Evolutionary conservation across 2,888 invertebrate species (phyloP), one percentile per base, ranked within the genome.

Genomic region (Ethmia dodecea): DNA sequence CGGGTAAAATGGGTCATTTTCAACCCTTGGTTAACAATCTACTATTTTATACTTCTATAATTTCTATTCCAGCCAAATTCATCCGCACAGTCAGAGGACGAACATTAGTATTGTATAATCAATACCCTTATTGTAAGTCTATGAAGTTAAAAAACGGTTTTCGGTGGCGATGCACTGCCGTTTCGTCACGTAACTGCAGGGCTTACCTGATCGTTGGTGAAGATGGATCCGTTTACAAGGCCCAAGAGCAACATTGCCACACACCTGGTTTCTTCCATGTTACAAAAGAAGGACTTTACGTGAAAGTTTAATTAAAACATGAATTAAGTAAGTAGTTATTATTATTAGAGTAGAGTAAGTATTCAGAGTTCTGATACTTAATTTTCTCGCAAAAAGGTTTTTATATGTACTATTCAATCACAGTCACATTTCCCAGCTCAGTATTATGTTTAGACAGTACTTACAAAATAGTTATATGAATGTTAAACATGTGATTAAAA

Each of bases 41-140:
- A n/a, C n/a, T n/a, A n/a, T n/a, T n/a, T n/a, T n/a, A n/a, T n/a
- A n/a, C n/a, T n/a, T 5, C 18, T 8, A 18, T 8, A 18, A 18
- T 18, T n/a, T 26, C 10, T 39, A 25, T 20, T 34, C 10, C 14
- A 31, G 51, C 35, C 2, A 16, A 27, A 4, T 47, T 42, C 33
- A 48, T 53, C 13, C 26, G 25, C 20, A 45, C 46, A 13, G 18
- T 20, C 4, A 36, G 28, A 5, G 52, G 52, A 0, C 50, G 43
- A 13, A 35, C 26, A 1, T 28, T 47, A 12, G 43, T 47, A 1
- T 40, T 52, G 41, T 28, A 42, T 15, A 38, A 46, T 11, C 33
- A 36, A 6, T 53, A 37, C 25, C 49, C 54, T 0, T 60, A 43
- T 28, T 51, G 43, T 31, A 41, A 35, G n/a, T 36, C 38, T n/a